Base-by-base conservation (phyloP, 2,888 invertebrate species). In the Drepana falcataria region DNA sequence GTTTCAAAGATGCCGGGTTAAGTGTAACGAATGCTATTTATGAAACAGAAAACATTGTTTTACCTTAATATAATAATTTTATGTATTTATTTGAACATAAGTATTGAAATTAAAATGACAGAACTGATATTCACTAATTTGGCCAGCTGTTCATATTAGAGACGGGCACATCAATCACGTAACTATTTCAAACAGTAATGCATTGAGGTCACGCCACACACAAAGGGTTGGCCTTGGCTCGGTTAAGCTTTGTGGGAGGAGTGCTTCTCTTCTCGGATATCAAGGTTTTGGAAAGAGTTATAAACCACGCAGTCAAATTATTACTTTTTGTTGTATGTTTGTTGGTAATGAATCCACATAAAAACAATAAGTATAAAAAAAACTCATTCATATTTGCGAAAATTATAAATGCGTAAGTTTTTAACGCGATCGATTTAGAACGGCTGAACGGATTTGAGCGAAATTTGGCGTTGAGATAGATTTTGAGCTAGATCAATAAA, bases 101-200 rank as follows among this genome's bases (percentile, higher is more conserved):
- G 63, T 67, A 65, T 66, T 60, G 58, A 55, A 65, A 66, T 71
- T 70, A 69, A 21, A 21, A 62, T 57, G 64, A 68, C 57, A 63
- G 61, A 63, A 59, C 72, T 60, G 61, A 75, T 74, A 80, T 77
- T 76, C 71, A 69, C 63, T 71, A 66, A 72, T 73, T 77, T 71
- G 71, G 71, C 74, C 73, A 75, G 78, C 77, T 77, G 78, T 79
- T 80, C 71, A 83, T 82, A 84, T 82, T 85, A 81, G 75, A 80
- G 76, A 68, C 9, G 63, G 65, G 68, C 71, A 78, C 74, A 82
- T 83, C 79, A 83, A 87, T 87, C 84, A 83, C 85, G 82, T 85
- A 87, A 86, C 85, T 87, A 87, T 89, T 89, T 81, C 90, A 90
- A 89, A 89, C 88, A 82, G 77, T 44, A 88, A 66, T 80, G 75